Evolutionary conservation across 1,140 invertebrate genomes (phyloP), one percentile per base, ranked within the genome.

Genomic region (Dysdera silvatica): DNA sequence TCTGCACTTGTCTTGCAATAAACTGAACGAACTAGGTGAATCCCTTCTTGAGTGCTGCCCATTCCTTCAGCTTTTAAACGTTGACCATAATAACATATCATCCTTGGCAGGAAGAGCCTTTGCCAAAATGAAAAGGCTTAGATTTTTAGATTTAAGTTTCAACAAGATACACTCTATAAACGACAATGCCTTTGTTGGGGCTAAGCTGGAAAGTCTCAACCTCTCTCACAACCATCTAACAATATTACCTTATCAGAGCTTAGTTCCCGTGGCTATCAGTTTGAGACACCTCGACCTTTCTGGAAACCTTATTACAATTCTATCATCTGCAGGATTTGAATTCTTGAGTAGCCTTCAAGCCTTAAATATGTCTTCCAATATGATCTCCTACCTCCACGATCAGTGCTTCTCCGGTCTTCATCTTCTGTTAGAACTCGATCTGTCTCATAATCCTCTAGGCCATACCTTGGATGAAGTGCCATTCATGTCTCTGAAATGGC

Each of bases 101-200:
- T 76, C 80, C 10, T 73, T 91, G 33, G 81, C 84, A 68, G 83
- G 84, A 69, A 83, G 85, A 3, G 83, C 87, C 23, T 73, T 77
- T 40, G 57, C 56, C 3, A 84, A 84, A 16, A 70, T 91, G 16
- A 78, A 82, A 47, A 82, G 81, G 33, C 73, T 93, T 12, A 89
- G 91, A 74, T 82, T 86, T 56, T 71, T 94, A 16, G 87, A 93
- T 73, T 73, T 94, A 2, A 88, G 86, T 48, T 81, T 83, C 66
- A 95, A 94, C 74, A 74, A 80, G 8, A 81, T 93, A 20, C 81
- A 82, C 32, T 85, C 87, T 69, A 75, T 93, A 58, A 84, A 87
- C 23, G 82, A 47, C 18, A 54, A 62, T 33, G 31, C 43, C 16
- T 66, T 69, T 49, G 28, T 20, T 20, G 20, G 23, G 5, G 65